These are phyloP conservation scores for Hypothenemus hampei DNA, from an alignment of 1,140 invertebrate genomes.

Conservation along the genomic window DNA sequence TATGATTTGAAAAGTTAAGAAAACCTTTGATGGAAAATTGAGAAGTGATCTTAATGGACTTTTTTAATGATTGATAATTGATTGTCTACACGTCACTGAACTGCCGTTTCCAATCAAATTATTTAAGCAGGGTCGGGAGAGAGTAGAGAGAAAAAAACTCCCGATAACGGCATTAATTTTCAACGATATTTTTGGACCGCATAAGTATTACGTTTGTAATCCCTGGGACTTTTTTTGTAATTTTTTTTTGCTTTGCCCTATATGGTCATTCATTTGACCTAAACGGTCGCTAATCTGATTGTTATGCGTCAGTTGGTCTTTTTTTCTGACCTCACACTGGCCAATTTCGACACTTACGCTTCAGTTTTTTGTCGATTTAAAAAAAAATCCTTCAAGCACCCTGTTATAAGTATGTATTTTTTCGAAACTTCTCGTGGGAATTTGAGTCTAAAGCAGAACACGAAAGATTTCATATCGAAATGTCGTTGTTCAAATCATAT, in stretches of 20 bases:
- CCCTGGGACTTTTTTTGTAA: conserved; percentile 18
- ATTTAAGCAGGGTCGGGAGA: conserved; percentile 2
- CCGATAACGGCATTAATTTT: conserved; percentile 15
- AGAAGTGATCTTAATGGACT: neutral
- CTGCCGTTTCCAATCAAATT: conserved; percentile 16
- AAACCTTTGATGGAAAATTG: neutral
- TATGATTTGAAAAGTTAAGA: neutral
- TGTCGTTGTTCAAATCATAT: neutral
- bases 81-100: conserved; percentile 2
- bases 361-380: neutral
- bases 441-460: neutral
- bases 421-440: no score
- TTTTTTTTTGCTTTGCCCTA: conserved; percentile 3
- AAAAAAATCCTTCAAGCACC: neutral
- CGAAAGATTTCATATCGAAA: neutral
- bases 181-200: conserved; percentile 18
- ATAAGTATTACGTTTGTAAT: conserved; percentile 15
- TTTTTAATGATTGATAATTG: neutral
- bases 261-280: conserved; percentile 16
- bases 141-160: conserved; percentile 8
- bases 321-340: neutral
- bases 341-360: neutral
- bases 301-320: conserved; percentile 19
- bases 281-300: conserved; percentile 20
- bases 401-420: neutral